phyloP scores from a whole-genome alignment of 2,797 vertebrate species.

The Sebastes alutus region DNA sequence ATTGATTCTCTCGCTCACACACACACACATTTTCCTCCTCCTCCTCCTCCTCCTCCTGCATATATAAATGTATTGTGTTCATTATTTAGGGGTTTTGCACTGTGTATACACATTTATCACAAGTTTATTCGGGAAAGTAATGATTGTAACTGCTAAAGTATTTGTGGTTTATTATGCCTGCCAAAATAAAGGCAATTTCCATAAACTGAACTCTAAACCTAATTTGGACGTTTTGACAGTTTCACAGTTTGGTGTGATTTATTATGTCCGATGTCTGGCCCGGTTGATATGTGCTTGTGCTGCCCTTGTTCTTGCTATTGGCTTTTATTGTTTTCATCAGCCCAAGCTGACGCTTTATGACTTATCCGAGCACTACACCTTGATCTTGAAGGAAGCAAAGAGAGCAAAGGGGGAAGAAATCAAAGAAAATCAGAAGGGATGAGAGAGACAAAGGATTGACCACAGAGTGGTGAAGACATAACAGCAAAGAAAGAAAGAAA shows the following conservation, averaged over 20 bases:
- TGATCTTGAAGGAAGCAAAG: slow-evolving; percentile 61
- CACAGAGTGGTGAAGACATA: slow-evolving; percentile 70
- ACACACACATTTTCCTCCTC: neutral
- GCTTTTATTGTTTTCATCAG: slow-evolving; percentile 68
- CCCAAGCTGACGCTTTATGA: slow-evolving; percentile 40
- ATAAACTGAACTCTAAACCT: slow-evolving; percentile 41
- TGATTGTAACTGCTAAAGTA: slow-evolving; percentile 29
- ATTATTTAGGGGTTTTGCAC: slow-evolving; percentile 1
- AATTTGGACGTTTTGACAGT: slow-evolving; percentile 67
- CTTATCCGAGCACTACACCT: slow-evolving; percentile 58
- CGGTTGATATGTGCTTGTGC: slow-evolving; percentile 35
- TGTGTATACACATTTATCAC: slow-evolving; percentile 1
- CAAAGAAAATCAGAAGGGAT: slow-evolving; percentile 49
- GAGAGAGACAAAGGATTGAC: slow-evolving; percentile 60
- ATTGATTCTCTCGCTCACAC: slow-evolving; percentile 28
- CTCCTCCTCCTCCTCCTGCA: neutral
- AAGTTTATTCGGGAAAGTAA: slow-evolving; percentile 27
- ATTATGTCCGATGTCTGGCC: slow-evolving; percentile 41
- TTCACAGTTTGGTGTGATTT: slow-evolving; percentile 54
- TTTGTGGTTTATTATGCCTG: slow-evolving; percentile 58
- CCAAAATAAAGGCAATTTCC: slow-evolving; percentile 46
- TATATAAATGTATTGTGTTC: slow-evolving; percentile 13
- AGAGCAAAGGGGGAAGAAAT: slow-evolving; percentile 39
- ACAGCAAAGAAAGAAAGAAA: slow-evolving; percentile 63
- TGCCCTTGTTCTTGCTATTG: slow-evolving; percentile 53